Base-by-base conservation (phyloP, 2,888 invertebrate genomes). In the Pandemis corylana region DNA sequence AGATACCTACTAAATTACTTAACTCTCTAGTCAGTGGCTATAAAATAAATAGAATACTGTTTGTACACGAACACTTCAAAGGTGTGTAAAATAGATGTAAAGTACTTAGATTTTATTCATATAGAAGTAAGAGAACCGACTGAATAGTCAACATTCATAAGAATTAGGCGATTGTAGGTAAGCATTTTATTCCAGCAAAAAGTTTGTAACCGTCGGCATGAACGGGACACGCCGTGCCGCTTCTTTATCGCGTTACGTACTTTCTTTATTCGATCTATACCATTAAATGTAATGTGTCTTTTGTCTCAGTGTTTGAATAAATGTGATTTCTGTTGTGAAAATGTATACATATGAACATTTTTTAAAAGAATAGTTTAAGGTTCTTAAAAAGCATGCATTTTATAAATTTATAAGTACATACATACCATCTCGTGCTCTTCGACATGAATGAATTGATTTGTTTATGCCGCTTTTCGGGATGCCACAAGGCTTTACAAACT, bases 81-180 rank as follows among this genome's bases (percentile, higher is more conserved):
- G 41, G 49, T 67, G 74, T 70, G 70, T 70, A 67, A 70, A 68
- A 67, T 67, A 62, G 61, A 51, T 59, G 42, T 69, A 69, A 75
- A 75, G 13, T 44, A 36, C 65, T 53, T 75, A 75, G 74, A 46
- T 66, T 75, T 62, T 85, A 88, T 83, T 87, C 80, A 80, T 85
- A 78, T 81, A 90, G 89, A 78, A 82, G 65, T 94, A 94, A 94
- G 93, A 85, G 90, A 91, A 88, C 91, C 91, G 94, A 94, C 94
- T 94, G 94, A 94, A 94, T 94, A 94, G 94, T 94, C 94, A 94
- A 88, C 90, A 87, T 89, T 91, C 89, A 88, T 92, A 90, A 90
- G 89, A 88, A 89, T 88, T 87, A 75, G 46, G 83, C 88, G 89
- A 85, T 81, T 82, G 77, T 80, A 79, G 76, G 74, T 75, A 83